Evolutionary conservation across 2,797 vertebrate genomes (phyloP).

Genomic region (Hippopotamyrus pictus): DNA sequence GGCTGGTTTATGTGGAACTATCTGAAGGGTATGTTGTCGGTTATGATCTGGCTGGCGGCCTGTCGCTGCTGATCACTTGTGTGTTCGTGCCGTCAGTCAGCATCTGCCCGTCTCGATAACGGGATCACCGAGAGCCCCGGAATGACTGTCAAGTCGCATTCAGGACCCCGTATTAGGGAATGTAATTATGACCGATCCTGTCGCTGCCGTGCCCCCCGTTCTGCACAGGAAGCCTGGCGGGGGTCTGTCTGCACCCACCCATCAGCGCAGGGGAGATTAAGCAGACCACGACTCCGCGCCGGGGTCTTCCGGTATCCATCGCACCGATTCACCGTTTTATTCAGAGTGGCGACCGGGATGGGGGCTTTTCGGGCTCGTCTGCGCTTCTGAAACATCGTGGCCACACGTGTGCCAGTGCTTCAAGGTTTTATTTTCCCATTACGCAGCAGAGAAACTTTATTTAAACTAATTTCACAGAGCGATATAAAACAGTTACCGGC

Average conservation of each 20-base stretch:
- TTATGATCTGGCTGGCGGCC: slow-evolving; percentile 46
- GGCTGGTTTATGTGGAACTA: neutral
- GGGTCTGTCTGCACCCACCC: neutral
- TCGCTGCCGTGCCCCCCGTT: neutral
- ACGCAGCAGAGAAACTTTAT: neutral
- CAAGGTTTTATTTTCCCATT: neutral
- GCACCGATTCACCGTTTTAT: neutral
- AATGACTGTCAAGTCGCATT: slow-evolving; percentile 41
- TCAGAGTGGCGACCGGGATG: neutral
- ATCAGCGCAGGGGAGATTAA: neutral
- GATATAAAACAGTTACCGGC: neutral
- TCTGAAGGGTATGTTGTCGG: neutral
- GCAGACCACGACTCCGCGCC: too few relatives aligned
- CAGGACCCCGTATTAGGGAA: neutral
- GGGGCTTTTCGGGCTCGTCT: neutral
- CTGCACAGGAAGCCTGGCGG: neutral
- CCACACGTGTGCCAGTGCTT: neutral
- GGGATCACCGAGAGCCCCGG: slow-evolving; percentile 58
- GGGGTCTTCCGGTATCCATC: neutral
- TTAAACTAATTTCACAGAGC: neutral
- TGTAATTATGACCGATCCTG: neutral
- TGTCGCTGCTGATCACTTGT: slow-evolving; percentile 44
- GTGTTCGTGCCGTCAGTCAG: slow-evolving; percentile 61
- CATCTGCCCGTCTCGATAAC: slow-evolving; percentile 63
- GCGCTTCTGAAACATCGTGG: neutral